phyloP scores from a whole-genome alignment of 2,113 vertebrate genomes.

The Ciconia maguari region DNA sequence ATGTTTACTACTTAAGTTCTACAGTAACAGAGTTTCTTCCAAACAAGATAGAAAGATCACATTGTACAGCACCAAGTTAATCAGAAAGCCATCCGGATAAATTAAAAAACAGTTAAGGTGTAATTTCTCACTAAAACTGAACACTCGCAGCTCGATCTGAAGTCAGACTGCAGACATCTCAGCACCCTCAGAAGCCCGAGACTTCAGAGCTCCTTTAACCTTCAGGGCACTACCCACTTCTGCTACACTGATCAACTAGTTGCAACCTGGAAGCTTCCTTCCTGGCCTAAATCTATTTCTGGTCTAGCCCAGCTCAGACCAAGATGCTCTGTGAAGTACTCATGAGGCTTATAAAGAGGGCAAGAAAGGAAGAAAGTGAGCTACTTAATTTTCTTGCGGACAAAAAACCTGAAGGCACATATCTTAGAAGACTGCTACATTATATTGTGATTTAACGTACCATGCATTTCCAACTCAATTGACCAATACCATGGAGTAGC shows the following conservation, averaged over 20 bases:
- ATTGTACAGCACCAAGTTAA: neutral
- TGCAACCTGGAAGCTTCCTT: neutral
- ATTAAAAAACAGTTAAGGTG: neutral
- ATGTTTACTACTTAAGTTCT: neutral
- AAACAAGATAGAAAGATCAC: neutral
- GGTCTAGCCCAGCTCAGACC: neutral
- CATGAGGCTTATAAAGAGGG: neutral
- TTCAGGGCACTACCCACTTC: neutral
- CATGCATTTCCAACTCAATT: neutral
- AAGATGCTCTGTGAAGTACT: neutral
- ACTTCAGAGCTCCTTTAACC: neutral
- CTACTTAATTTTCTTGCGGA: neutral
- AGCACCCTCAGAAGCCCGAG: fast-evolving
- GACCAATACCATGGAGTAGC: neutral
- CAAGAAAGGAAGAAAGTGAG: fast-evolving
- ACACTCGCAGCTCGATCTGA: neutral
- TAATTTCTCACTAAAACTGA: neutral
- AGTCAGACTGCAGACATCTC: neutral
- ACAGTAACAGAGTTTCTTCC: neutral
- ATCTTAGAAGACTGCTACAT: neutral
- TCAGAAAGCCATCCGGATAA: neutral
- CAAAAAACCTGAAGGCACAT: neutral
- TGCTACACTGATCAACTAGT: neutral
- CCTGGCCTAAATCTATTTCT: neutral
- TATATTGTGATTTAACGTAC: neutral